phyloP scores from a whole-genome alignment of 2,888 invertebrate genomes.

The Himalopsyche tibetana region DNA sequence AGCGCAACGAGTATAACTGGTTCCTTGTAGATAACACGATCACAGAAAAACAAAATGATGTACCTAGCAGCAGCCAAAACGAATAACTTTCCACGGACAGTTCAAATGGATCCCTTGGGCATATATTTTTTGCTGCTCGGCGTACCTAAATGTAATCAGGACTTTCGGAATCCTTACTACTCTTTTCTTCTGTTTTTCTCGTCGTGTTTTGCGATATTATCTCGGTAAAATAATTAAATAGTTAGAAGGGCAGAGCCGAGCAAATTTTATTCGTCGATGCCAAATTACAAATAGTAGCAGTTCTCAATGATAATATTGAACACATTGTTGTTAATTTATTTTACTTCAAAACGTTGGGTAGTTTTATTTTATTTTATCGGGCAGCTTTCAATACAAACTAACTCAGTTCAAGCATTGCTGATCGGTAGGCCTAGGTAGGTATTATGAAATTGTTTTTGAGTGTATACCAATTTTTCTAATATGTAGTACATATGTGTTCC shows the following conservation, averaged over 20 bases:
- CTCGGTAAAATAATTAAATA: conserved; percentile 20
- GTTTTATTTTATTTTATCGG: too few relatives aligned
- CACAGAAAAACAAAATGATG: conserved; percentile 31
- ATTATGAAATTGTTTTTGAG: too few relatives aligned
- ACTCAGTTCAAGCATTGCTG: too few relatives aligned
- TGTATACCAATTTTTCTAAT: too few relatives aligned
- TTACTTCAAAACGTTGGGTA: too few relatives aligned
- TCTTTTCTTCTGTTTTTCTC: neutral
- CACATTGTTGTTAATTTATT: too few relatives aligned
- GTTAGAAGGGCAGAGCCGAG: neutral
- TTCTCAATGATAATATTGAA: too few relatives aligned
- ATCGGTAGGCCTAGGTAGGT: too few relatives aligned
- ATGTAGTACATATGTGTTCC: too few relatives aligned
- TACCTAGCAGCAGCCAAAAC: neutral
- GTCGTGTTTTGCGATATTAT: conserved; percentile 11
- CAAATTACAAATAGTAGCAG: too few relatives aligned
- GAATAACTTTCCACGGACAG: conserved; percentile 34
- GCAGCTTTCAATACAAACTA: too few relatives aligned
- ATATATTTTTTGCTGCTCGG: neutral
- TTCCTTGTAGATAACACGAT: neutral
- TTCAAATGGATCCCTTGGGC: conserved; percentile 38
- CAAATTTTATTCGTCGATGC: too few relatives aligned
- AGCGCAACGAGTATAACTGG: neutral
- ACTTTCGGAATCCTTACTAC: neutral
- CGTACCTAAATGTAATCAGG: neutral